Evolutionary conservation across 35 echinoderm and acorn worm species (phyloP), one percentile per base, ranked within the genome.

Genomic region (Ophiothrix spiculata): DNA sequence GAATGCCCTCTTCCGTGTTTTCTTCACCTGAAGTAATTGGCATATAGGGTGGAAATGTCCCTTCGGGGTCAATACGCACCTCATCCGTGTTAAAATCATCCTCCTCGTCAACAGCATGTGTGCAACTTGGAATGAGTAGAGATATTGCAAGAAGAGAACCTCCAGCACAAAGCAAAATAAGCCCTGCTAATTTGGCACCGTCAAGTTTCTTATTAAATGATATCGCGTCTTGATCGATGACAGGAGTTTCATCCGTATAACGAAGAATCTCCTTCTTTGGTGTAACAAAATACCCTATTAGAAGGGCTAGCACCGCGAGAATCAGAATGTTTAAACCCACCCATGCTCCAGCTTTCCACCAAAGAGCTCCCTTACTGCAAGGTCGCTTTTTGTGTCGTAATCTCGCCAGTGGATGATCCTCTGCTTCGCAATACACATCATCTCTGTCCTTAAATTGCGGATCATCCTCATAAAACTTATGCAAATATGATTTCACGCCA

Each of bases 311-410:
- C 38, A 93, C 81, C 33, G 88, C 92, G 6, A 99, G 80, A 37
- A 94, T 85, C 0, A 99, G 92, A 31, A 99, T 86, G 38, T 94
- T 99, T 29, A 90, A 74, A 56, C 96, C 96, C 28, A 99, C 96
- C 93, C 93, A 99, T 33, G 89, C 92, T 35, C 91, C 89, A 4
- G 96, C 96, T 85, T 99, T 99, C 96, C 96, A 99, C 96, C 96
- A 99, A 17, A 88, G 56, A 39, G 92, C 79, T 56, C 96, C 94
- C n/a, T 78, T 75, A n/a, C 75, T 75, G 15, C 38, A 56, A 33
- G 83, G 41, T 31, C 82, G 37, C 33, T 81, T 86, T 25, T 60
- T 75, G 13, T 31, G 77, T 76, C 83, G 69, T 32, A 81, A 73
- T 56, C 33, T 85, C 33, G 75, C 85, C 76, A 77, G 83, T 54